Evolutionary conservation across 2,888 invertebrate species (phyloP).

Genomic region (Eristalinus sepulchralis): DNA sequence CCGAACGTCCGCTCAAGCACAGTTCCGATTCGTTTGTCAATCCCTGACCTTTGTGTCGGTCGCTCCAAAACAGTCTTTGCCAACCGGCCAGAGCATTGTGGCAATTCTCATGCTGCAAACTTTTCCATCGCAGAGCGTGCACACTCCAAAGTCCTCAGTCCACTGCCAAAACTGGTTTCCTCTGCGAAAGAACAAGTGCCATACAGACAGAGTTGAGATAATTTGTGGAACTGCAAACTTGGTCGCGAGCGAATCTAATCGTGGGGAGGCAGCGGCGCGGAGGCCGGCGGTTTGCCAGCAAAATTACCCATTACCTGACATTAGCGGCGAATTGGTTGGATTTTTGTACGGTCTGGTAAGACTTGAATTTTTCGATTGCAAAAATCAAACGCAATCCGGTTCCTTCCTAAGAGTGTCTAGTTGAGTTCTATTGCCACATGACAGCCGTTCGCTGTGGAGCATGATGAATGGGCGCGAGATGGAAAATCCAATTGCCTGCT

Average conservation of each 20-base stretch:
- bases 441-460: not conserved
- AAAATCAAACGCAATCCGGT: not conserved
- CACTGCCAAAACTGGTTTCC: not conserved
- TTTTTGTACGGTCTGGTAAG: not conserved
- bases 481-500: too few relatives aligned
- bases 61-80: not conserved
- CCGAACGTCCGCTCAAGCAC: not conserved
- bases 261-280: too few relatives aligned
- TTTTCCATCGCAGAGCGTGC: not conserved
- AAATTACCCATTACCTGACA: not conserved
- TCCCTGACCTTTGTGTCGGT: not conserved
- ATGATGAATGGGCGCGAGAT: not conserved
- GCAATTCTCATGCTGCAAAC: not conserved
- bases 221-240: not conserved
- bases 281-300: not conserved
- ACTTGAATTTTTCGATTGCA: not conserved
- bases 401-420: not conserved
- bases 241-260: not conserved
- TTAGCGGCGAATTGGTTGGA: not conserved
- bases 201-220: not conserved
- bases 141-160: not conserved
- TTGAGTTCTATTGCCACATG: not conserved
- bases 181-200: not conserved
- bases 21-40: not conserved
- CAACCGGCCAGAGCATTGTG: not conserved